These are phyloP conservation scores for Lacerta viridis DNA, from an alignment of 2,797 vertebrate species.

Conservation along the genomic window DNA sequence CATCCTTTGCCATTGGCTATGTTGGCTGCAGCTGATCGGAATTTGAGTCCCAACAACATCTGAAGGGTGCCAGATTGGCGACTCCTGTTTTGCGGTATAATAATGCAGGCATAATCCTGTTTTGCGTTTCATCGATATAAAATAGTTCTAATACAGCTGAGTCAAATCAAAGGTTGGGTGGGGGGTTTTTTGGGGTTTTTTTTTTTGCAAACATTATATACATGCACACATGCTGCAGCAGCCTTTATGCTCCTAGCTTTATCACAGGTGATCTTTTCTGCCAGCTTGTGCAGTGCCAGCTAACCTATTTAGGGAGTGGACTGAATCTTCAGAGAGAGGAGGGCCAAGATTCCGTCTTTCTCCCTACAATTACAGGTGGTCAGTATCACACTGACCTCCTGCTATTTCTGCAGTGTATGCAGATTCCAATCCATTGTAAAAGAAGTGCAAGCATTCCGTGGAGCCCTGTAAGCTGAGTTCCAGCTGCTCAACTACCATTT, in stretches of 20 bases:
- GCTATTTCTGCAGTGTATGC: neutral
- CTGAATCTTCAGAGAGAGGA: neutral
- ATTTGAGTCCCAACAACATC: too few relatives aligned
- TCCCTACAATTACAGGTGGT: too few relatives aligned
- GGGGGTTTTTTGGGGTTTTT: too few relatives aligned
- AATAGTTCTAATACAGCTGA: neutral
- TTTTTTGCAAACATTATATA: neutral
- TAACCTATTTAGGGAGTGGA: neutral
- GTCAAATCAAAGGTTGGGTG: neutral
- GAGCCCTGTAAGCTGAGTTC: neutral
- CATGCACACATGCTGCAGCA: neutral
- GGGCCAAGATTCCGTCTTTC: neutral
- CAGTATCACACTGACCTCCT: neutral
- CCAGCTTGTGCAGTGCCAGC: neutral
- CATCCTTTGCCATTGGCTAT: too few relatives aligned
- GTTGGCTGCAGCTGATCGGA: too few relatives aligned
- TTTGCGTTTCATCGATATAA: neutral
- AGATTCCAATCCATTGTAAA: neutral
- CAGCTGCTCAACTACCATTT: neutral
- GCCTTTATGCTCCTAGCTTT: neutral
- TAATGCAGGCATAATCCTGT: neutral
- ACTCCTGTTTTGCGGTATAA: neutral
- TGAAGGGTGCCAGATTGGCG: too few relatives aligned
- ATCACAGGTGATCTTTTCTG: neutral
- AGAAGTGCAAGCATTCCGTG: neutral